Evolutionary conservation across 2,888 invertebrate species (phyloP).

Genomic region (Cheilosia impressa): DNA sequence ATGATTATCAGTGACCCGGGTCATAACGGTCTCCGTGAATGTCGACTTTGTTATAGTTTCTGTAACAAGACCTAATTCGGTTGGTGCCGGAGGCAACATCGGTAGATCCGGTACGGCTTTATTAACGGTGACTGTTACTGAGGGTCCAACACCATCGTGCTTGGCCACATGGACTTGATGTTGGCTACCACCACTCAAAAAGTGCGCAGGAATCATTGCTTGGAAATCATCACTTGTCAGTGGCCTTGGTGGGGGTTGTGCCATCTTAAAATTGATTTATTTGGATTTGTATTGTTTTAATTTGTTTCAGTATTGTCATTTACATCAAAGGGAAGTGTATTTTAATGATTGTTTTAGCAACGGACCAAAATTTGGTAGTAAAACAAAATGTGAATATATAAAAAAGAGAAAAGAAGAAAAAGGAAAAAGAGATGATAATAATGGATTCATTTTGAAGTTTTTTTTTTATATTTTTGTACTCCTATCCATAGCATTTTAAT

Average conservation of each 20-base stretch:
- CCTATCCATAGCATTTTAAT: constrained; percentile 47
- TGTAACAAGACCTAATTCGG: constrained; percentile 93
- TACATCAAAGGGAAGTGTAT: constrained; percentile 69
- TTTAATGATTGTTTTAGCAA: constrained; percentile 72
- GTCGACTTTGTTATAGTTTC: constrained; percentile 98
- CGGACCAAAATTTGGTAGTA: constrained; percentile 61
- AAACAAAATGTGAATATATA: constrained; percentile 69
- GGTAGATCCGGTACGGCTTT: constrained; percentile 88
- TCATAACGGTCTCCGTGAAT: constrained; percentile 97
- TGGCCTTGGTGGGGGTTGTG: constrained; percentile 87
- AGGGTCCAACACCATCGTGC: constrained; percentile 82
- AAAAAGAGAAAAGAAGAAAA: constrained; percentile 74
- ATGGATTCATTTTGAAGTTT: constrained; percentile 47
- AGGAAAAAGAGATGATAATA: constrained; percentile 76
- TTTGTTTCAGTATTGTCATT: constrained; percentile 78
- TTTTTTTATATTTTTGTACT: constrained; percentile 35
- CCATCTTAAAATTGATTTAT: constrained; percentile 75
- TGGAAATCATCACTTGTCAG: constrained; percentile 97
- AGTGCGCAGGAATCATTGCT: constrained; percentile 97
- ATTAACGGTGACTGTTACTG: constrained; percentile 94
- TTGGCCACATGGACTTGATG: constrained; percentile 83
- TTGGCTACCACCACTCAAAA: constrained; percentile 93
- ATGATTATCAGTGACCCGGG: constrained; percentile 96
- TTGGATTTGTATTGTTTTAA: constrained; percentile 64
- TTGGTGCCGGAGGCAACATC: constrained; percentile 92